Conservation (phyloP, 2,113 vertebrate species). For the Dipodomys spectabilis region DNA sequence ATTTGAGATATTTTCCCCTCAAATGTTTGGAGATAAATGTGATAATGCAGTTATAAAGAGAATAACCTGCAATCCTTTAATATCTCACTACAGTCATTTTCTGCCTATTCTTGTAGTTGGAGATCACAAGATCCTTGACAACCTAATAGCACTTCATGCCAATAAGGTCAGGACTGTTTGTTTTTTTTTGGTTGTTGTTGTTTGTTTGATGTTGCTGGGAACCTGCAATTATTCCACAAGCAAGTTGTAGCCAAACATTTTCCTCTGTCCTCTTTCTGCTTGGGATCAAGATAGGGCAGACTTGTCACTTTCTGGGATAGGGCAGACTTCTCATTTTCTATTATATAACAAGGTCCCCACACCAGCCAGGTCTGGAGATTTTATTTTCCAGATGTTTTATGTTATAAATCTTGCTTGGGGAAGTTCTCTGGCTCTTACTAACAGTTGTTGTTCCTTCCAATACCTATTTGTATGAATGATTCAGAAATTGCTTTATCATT, state of each 20-base stretch:
- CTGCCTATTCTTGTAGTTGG: slow-evolving; percentile 35
- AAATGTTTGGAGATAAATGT: background rate
- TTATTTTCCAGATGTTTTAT: background rate
- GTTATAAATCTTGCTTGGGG: background rate
- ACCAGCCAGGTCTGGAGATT: background rate
- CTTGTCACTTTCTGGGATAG: slow-evolving; percentile 22
- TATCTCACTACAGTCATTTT: slow-evolving; percentile 52
- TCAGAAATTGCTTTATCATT: background rate
- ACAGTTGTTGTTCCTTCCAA: background rate
- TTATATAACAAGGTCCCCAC: background rate
- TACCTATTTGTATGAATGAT: slow-evolving; percentile 11
- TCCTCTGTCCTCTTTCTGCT: slow-evolving; percentile 27
- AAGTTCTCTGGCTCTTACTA: background rate
- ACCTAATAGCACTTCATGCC: slow-evolving; percentile 47
- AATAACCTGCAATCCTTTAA: slow-evolving; percentile 35
- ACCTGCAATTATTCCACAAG: slow-evolving; percentile 55
- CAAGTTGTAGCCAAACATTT: slow-evolving; percentile 56
- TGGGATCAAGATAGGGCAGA: background rate
- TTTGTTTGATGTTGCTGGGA: slow-evolving; percentile 51
- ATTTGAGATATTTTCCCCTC: background rate
- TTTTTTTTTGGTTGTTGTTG: background rate
- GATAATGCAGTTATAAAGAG: slow-evolving; percentile 1
- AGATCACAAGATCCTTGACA: slow-evolving; percentile 64
- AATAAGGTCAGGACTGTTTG: slow-evolving; percentile 22
- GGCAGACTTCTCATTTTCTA: slow-evolving; percentile 31